Base-by-base conservation (phyloP, 2,797 vertebrate genomes). In the Phoxinus dragarum region DNA sequence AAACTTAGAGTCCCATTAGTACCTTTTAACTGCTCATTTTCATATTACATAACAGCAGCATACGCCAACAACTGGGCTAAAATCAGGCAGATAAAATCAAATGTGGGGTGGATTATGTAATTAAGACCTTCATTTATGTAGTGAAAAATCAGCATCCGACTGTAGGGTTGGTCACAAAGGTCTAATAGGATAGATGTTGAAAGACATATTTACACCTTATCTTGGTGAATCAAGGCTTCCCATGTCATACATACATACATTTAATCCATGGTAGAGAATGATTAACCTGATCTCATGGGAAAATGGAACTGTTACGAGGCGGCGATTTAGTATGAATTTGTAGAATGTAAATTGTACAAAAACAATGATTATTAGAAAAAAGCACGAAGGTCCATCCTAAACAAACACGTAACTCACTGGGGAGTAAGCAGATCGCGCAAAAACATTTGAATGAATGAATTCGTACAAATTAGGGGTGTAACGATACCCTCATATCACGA, bases 41-140 rank as follows among this genome's bases (percentile, higher is more conserved):
- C 34, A 81, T 23, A 73, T 74, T 74, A 74, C 9, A 1, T 44
- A 73, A 80, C 34, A 67, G 44, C 23, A 67, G 44, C 11, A 9
- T 17, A n/a, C 21, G 27, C 56, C 12, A 27, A 61, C 69, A n/a
- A 73, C 23, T 61, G 23, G 10, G 54, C 40, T 36, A 72, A 42
- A 59, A 85, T 52, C 68, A 31, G 84, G 7, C 40, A 73, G 77
- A 47, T 44, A 34, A 72, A 23, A 66, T 85, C 61, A 69, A 34
- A 9, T 27, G 1, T 38, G 5, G 27, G n/a, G 23, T 73, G 68
- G 54, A 80, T 42, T 72, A 71, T 47, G 16, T 4, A 72, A 64
- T 38, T 27, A 31, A 31, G 67, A 17, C n/a, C 40, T 40, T 23
- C 27, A 47, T 79, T 84, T 56, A 82, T n/a, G 12, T 54, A 31